phyloP scores from a whole-genome alignment of 2,888 invertebrate species.

The Habrosyne pyritoides region DNA sequence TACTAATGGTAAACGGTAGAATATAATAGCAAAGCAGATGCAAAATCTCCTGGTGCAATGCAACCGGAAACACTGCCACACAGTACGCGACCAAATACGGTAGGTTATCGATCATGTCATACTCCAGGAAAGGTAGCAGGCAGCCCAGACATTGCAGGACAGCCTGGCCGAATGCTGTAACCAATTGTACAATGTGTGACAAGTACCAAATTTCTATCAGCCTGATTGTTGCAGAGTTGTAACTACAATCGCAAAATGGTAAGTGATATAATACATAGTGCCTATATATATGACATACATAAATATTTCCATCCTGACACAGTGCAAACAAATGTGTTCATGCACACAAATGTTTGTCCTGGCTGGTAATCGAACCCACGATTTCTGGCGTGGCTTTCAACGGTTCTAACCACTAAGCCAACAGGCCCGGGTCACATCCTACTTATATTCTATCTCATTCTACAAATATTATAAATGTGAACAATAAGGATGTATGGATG shows the following conservation, averaged over 20 bases:
- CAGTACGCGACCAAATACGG: slow-evolving; percentile 97
- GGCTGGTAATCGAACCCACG: too few species aligned
- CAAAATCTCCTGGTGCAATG: slow-evolving; percentile 96
- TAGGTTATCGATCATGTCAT: slow-evolving; percentile 97
- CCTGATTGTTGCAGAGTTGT: too few species aligned
- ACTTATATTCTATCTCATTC: not conserved
- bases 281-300: too few species aligned
- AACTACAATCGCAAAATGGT: too few species aligned
- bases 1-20: slow-evolving; percentile 97
- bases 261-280: too few species aligned
- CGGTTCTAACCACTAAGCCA: too few species aligned
- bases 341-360: too few species aligned
- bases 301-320: too few species aligned
- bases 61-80: slow-evolving; percentile 94
- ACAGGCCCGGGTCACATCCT: too few species aligned
- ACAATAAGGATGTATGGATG: too few species aligned
- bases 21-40: slow-evolving; percentile 97
- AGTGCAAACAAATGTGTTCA: too few species aligned
- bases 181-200: slow-evolving; percentile 13
- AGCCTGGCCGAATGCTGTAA: slow-evolving; percentile 95
- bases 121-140: slow-evolving; percentile 97
- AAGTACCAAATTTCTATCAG: not conserved
- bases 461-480: not conserved
- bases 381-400: too few species aligned
- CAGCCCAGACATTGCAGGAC: slow-evolving; percentile 97